Evolutionary conservation across 1,140 invertebrate genomes (phyloP), one percentile per base, ranked within the genome.

Genomic region (Dendrolimus punctatus): DNA sequence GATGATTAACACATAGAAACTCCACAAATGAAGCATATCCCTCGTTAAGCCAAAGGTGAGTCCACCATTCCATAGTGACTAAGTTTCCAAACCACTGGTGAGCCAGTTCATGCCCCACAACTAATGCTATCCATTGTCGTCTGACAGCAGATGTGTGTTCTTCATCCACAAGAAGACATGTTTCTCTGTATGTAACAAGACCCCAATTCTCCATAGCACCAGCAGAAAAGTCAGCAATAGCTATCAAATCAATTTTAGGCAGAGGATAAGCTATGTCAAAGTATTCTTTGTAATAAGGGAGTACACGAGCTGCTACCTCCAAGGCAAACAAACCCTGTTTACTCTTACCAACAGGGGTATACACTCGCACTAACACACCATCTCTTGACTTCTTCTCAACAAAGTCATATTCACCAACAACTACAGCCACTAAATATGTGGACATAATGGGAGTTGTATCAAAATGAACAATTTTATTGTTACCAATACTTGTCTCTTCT

Each of bases 151-250:
- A 96, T 0, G 95, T 95, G 70, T 96, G 95, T 62, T 94, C 88
- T 4, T 93, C 91, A 87, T 97, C 95, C 2, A 96, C 94, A 5
- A 97, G 82, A 0, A 97, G 87, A 70, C 93, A 95, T 4, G 93
- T 93, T 79, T 97, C 95, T 51, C 95, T 90, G 58, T 89, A 91
- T 53, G 89, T 91, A 7, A 91, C 89, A 38, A 91, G 62, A 10
- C 96, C 97, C 97, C 97, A 99, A 84, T 99, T 98, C 85, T 99
- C 97, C 97, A 99, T 99, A 43, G 96, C 97, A 58, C 96, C 95
- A 40, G 92, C 91, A 40, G 93, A 93, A 68, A 98, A 99, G 79
- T 99, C 97, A 9, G 96, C 93, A 73, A 99, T 95, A 38, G 96
- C 96, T 69, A 99, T 96, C 45, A 98, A 90, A 88, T 99, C 98